A percentile compares a stretch with the other conserved stretches of the same genome.
Conservation (phyloP, 2,113 vertebrate species). For the Lutjanus erythropterus region DNA sequence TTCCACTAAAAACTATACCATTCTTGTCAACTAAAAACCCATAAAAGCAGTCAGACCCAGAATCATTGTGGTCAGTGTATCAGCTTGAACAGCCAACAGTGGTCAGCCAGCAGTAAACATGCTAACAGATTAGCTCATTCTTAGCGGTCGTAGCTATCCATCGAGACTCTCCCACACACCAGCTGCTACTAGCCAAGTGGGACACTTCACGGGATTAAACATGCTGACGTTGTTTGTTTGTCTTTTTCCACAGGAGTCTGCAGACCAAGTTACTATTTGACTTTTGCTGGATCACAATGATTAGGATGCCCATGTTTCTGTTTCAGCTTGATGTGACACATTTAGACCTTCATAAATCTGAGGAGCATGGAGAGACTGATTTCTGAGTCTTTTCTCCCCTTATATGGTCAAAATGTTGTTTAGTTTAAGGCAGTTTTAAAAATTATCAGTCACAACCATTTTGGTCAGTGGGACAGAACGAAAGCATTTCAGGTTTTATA, state of each 20-base stretch:
- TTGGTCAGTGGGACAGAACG: not conserved
- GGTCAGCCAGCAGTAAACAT: conserved; percentile 12
- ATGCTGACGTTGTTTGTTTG: not conserved
- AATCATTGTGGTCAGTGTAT: not conserved
- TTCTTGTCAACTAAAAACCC: not conserved
- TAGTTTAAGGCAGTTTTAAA: not conserved
- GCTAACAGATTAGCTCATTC: conserved; percentile 25
- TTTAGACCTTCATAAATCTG: not conserved
- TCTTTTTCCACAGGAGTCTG: not conserved
- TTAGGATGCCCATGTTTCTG: not conserved
- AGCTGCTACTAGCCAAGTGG: conserved; percentile 25
- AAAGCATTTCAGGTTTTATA: not conserved
- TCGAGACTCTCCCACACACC: conserved; percentile 25
- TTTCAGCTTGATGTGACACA: not conserved
- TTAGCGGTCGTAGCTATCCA: not conserved
- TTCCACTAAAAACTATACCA: not conserved
- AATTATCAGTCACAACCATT: not conserved
- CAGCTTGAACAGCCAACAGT: not conserved
- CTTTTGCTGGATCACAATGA: not conserved
- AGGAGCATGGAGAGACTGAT: not conserved
- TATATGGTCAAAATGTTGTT: not conserved
- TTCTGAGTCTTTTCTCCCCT: not conserved
- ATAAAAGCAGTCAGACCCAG: not conserved
- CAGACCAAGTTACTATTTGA: not conserved
- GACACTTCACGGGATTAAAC: conserved; percentile 6